Evolutionary conservation across 1,140 invertebrate genomes (phyloP), one percentile per base, ranked within the genome.

Genomic region (Nixonia krombeini): DNA sequence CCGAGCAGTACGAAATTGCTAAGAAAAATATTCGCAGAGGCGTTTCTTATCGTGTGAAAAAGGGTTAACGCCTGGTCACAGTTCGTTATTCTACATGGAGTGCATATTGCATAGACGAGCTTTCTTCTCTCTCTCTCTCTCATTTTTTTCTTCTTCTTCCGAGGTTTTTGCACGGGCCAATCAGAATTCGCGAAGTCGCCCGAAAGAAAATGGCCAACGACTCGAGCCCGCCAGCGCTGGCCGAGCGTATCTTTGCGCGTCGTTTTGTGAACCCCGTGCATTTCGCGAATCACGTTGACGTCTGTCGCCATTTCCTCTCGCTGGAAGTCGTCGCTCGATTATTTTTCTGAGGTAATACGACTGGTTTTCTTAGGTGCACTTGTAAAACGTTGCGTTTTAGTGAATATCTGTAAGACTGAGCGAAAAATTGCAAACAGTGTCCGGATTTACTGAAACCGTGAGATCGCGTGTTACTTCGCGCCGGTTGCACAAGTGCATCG

Each of bases 201-300:
- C 61, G 57, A 77, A 75, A 78, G 76, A 79, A 81, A 79, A 81
- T 81, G 79, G 79, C 79, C 85, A 87, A 87, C 66, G 65, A 69
- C 52, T 53, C 35, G 52, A 38, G 65, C 87, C 84, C 76, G 72
- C 65, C 57, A 72, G 73, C 74, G 74, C 78, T 85, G 80, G 83
- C 85, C 77, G 84, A 83, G 82, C 76, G 75, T 83, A 87, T 87
- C 88, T 90, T 87, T 90, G 90, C 90, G 90, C 90, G 89, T 90
- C 89, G 87, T 88, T 89, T 87, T 89, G 89, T 90, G 87, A 89
- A 90, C 89, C 89, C 90, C 89, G 89, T 88, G 59, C 66, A 89
- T 80, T 82, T 85, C 86, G 87, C 87, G 86, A 88, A 89, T 91
- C 90, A 91, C 90, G 90, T 91, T 91, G 90, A 90, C 89, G 90